Evolutionary conservation across 2,888 invertebrate genomes (phyloP), one percentile per base, ranked within the genome.

Genomic region (Rapana venosa): DNA sequence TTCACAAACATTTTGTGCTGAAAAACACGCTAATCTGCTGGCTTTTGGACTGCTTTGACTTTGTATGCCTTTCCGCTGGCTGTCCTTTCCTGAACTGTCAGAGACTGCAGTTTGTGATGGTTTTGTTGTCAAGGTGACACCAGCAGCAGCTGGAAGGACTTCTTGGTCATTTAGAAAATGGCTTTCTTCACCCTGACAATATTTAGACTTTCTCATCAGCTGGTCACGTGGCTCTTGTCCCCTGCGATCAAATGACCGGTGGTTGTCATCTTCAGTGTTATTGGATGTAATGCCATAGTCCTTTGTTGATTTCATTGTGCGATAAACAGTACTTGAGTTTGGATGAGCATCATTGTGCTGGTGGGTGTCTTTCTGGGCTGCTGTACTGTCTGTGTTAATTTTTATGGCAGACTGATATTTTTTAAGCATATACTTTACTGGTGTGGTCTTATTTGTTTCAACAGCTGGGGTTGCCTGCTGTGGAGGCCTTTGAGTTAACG

Each of bases 381-480:
- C 26, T 22, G 36, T 11, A 36, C 22, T 47, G 6, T 13, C 81
- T 47, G 22, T 6, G 22, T 26, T 47, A 20, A 83, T 47, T 26
- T 83, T 47, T 11, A 20, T 47, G 6, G 32, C 79, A 79, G 79
- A 32, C 79, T 83, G 81, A 83, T 83, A 83, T 47, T 83, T 83
- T 47, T 36, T 5, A 26, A 36, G 22, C 81, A 83, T 47, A 36
- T 5, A 1, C 26, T 26, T 83, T 47, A 83, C 22, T 47, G 81
- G 81, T 47, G 81, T 83, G 22, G 81, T 26, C 36, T 83, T 83
- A 22, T 26, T 22, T 6, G 81, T 83, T 36, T 83, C 26, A 22
- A 83, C 20, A 47, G 4, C 6, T 11, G 81, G 22, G 0, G 8
- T 20, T 83, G 11, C 26, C 26, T 58, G 30, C 0, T 61, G 8